phyloP scores from a whole-genome alignment of 2,113 vertebrate species.

The Neogale vison region DNA sequence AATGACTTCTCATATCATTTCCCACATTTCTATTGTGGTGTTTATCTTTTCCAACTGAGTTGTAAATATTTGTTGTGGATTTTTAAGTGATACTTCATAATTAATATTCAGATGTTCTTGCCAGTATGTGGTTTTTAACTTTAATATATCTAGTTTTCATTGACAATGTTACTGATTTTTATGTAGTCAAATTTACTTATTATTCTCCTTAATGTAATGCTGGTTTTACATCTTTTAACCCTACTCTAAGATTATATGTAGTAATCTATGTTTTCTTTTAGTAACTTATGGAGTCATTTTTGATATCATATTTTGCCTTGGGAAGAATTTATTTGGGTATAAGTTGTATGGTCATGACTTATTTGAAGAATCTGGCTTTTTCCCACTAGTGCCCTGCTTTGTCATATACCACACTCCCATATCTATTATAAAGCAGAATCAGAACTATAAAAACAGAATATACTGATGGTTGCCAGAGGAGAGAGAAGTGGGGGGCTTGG shows the following conservation, averaged over 20 bases:
- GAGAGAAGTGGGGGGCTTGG: not conserved
- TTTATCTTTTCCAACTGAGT: not conserved
- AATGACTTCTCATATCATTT: not conserved
- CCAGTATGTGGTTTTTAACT: constrained; percentile 8
- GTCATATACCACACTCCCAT: not conserved
- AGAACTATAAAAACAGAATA: not conserved
- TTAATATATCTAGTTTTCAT: not conserved
- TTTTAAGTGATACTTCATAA: not conserved
- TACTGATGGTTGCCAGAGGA: not conserved
- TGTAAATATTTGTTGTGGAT: not conserved
- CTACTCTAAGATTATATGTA: not conserved
- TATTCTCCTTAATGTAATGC: not conserved
- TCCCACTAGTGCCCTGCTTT: not conserved
- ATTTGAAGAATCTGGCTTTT: not conserved
- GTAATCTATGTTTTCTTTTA: not conserved
- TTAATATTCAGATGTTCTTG: not conserved
- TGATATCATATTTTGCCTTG: not conserved
- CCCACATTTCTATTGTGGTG: not conserved
- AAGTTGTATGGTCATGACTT: not conserved
- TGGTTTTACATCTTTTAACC: not conserved
- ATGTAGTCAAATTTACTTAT: not conserved
- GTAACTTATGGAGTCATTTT: not conserved
- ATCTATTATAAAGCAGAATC: not conserved
- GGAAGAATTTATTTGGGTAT: not conserved
- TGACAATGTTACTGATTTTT: constrained; percentile 8